Base-by-base conservation (phyloP, 92 coral and sea anemone genomes). In the Diadumene lineata region DNA sequence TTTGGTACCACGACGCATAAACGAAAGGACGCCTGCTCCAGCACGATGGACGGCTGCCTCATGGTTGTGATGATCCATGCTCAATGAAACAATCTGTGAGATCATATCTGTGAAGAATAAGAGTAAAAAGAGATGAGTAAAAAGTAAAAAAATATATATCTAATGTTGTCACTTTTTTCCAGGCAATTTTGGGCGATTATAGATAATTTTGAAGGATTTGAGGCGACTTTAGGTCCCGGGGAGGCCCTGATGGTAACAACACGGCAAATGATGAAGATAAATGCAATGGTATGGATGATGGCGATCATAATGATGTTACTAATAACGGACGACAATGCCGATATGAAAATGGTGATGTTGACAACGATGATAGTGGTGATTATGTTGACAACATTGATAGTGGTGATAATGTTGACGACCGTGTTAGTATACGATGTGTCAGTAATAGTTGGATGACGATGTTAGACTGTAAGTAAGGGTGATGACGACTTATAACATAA, bases 1-100 rank as follows among this genome's bases (percentile, higher is more conserved):
- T 30, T 78, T 78, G 21, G 72, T 57, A 18, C 46, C 32, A 33
- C 82, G 62, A 48, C 82, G 74, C 16, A 56, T 33, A 29, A 56
- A 53, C 4, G 75, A 78, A 11, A 78, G 43, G 60, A 78, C 75
- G 34, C 82, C 64, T 8, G 75, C 75, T 16, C 82, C 82, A 0
- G 82, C 82, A n/a, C 68, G 57, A 17, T 57, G 68, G 17, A 78
- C 62, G 25, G 82, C 82, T 17, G 56, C 82, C 0, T 67, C 31
- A 30, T 78, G 82, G 13, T 78, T 38, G 0, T 53, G n/a, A 33
- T 51, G 31, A 19, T 68, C 72, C 34, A 78, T 13, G 43, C 75
- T 57, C 56, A 78, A 24, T 15, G 32, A 46, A 2, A 68, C 72
- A 67, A 78, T 30, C 56, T 78, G 56, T 4, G 64, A 55, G 25